Evolutionary conservation across 2,888 invertebrate species (phyloP), one percentile per base, ranked within the genome.

Genomic region (Crioceris asparagi): DNA sequence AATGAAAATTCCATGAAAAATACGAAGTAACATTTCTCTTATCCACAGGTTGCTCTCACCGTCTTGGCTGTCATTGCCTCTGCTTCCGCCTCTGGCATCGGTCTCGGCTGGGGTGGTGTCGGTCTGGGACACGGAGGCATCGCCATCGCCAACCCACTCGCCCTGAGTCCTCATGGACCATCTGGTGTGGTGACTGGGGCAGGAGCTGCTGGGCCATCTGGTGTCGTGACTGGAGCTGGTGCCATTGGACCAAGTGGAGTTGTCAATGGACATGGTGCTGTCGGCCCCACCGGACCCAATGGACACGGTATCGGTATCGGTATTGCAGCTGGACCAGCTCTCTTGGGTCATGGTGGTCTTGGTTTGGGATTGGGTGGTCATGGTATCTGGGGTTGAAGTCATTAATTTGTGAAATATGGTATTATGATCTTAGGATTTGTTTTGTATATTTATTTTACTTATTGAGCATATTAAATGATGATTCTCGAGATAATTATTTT

Each of bases 231-330:
- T 21, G 43, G 43, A 36, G 40, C 40, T 15, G 43, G 43, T 17
- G 43, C 43, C 14, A 38, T 33, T 19, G 44, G 44, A 36, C 44
- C 44, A 2, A 38, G 40, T 10, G 46, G 47, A 19, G 36, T 47
- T 10, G 47, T 47, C 10, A 47, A 43, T 21, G 47, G 47, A 35
- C 41, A 39, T 17, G 47, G 47, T 29, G 43, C 47, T 14, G 37
- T 43, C 7, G 47, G 47, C 17, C 46, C 46, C 6, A 44, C 44
- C 14, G 46, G 46, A 32, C 44, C 43, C 17, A 44, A 45, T 18
- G 44, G 44, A 17, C 38, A 32, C 16, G 38, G 38, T 4, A 19
- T 25, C n/a, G 32, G 6, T 11, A 14, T 38, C 11, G n/a, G n/a
- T n/a, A 29, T 29, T 11, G 37, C 32, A 8, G 38, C 27, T 18